Base-by-base conservation (phyloP, 2,888 invertebrate species). In the Lymantria dispar region DNA sequence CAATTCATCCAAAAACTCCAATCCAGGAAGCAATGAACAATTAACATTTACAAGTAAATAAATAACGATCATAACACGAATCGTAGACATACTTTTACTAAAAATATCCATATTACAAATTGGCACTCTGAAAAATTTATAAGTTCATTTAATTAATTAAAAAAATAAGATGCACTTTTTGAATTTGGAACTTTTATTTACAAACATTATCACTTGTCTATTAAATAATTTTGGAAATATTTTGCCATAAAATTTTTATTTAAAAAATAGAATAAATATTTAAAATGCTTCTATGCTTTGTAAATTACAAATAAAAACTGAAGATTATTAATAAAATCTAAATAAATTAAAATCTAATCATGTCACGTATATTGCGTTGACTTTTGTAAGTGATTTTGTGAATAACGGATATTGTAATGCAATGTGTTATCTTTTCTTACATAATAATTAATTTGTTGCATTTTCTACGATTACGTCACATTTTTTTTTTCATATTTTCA, bases 1-100 rank as follows among this genome's bases (percentile, higher is more conserved):
- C 40, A 87, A 60, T 7, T 84, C 83, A 7, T 77, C 73, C 41
- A 87, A 62, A 43, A 77, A 79, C 31, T 87, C 86, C 85, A 80
- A 84, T 3, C 78, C 85, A 11, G 71, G 67, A n/a, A 79, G 73
- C 52, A 77, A 77, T 58, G 83, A 84, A 7, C 75, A 80, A 60
- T 70, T 72, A 2, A 70, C 79, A 54, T 67, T 72, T 48, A 79
- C 49, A 38, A 78, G 61, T 14, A 70, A 62, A 65, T 64, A 68
- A 50, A 74, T 59, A 52, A 77, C 56, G 43, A 78, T 45, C 33
- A 70, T 62, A 47, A 73, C 48, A 51, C 62, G 58, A 42, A 78
- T 64, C 52, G 75, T 64, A 58, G 63, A 56, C 57, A 56, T 67
- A 50, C 60, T 57, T 3, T 43, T 57, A 67, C 64, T 59, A 60